A percentile compares a stretch with the other conserved stretches of the same genome.
phyloP scores from a whole-genome alignment of 2,888 invertebrate species.

The Volucella inanis region DNA sequence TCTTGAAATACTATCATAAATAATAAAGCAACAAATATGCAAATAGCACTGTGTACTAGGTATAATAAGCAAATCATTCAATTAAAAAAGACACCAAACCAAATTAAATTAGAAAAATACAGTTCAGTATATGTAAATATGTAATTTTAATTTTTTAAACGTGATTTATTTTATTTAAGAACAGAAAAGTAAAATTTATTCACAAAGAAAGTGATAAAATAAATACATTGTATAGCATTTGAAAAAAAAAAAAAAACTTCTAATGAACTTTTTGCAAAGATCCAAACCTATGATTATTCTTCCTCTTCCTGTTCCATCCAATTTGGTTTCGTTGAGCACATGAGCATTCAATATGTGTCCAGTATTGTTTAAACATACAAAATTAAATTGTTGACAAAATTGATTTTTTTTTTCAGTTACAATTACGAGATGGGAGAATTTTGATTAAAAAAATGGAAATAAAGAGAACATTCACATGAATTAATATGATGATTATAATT shows the following conservation, averaged over 20 bases:
- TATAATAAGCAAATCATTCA: slow-evolving; percentile 12
- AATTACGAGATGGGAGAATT: slow-evolving; percentile 51
- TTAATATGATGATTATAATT: slow-evolving; percentile 25
- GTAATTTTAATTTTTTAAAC: slow-evolving; percentile 32
- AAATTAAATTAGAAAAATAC: slow-evolving; percentile 35
- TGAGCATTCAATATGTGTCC: slow-evolving; percentile 63
- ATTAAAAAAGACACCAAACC: slow-evolving; percentile 55
- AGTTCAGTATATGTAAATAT: slow-evolving; percentile 7
- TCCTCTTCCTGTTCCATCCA: slow-evolving; percentile 81
- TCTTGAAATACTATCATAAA: no score
- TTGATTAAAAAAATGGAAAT: slow-evolving; percentile 65
- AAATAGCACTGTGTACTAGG: background rate
- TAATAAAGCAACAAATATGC: no score
- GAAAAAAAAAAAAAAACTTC: slow-evolving; percentile 25
- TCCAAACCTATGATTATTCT: slow-evolving; percentile 85
- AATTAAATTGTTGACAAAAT: slow-evolving; percentile 25
- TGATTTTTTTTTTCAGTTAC: slow-evolving; percentile 42
- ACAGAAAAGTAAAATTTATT: slow-evolving; percentile 65
- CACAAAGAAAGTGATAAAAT: slow-evolving; percentile 76
- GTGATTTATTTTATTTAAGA: slow-evolving; percentile 53
- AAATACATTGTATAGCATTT: slow-evolving; percentile 74
- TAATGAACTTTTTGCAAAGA: slow-evolving; percentile 67
- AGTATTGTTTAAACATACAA: slow-evolving; percentile 81
- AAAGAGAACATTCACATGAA: slow-evolving; percentile 71
- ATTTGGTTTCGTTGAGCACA: slow-evolving; percentile 68